Evolutionary conservation across 2,113 vertebrate species (phyloP), one percentile per base, ranked within the genome.

Genomic region (Leucopsar rothschildi): DNA sequence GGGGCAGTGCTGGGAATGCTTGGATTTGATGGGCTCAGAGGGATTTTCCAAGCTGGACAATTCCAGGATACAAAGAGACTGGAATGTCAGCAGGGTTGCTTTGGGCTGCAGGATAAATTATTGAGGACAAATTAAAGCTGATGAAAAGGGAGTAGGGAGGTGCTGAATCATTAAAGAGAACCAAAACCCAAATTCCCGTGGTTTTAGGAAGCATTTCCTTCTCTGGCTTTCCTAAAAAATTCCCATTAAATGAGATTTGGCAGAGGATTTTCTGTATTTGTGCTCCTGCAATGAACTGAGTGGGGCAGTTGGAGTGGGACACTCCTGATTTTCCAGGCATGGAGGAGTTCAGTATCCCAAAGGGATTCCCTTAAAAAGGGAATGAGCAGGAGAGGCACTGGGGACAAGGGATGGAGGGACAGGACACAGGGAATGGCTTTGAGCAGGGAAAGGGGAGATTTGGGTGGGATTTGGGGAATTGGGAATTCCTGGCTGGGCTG

Each of bases 141-240:
- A 7, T 18, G 29, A 18, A 40, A n/a, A 49, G 5, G 3, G 11
- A 39, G 10, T 1, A 18, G 3, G 4, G 22, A 82, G 56, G 16
- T 23, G 16, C 12, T 25, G 47, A 21, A 39, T 19, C 5, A 1
- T 37, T 42, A 4, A 4, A 53, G 8, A 11, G 16, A 39, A 15
- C 10, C 4, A 22, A 42, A 57, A 77, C n/a, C 5, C 11, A 15
- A 53, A 19, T 55, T 65, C 28, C 13, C 0, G 0, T 9, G 3
- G 1, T 61, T 88, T 82, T 13, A n/a, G 70, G 56, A 53, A 11
- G 4, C 2, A 0, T 75, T 73, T 49, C 39, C 15, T 47, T 56
- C 35, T 37, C 14, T 4, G 28, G 8, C 4, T 86, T 85, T 23
- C 23, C 5, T 4, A 23, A 57, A 19, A 76, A 68, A 21, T 15